phyloP scores from a whole-genome alignment of 2,113 vertebrate species.

The Hydrochoerus hydrochaeris region DNA sequence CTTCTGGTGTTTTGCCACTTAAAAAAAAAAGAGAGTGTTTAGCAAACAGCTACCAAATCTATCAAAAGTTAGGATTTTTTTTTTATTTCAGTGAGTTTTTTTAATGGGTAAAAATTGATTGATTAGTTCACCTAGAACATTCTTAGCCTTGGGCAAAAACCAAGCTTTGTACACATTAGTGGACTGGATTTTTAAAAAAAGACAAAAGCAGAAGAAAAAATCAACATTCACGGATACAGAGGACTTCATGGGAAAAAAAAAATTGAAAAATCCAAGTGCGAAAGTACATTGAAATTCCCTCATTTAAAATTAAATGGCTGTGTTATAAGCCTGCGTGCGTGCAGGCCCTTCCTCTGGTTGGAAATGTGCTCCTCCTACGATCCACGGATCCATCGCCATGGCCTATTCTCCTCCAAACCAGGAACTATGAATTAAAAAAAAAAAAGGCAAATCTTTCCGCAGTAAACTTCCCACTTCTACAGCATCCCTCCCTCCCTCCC shows the following conservation, averaged over 20 bases:
- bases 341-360: conserved; percentile 71
- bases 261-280: conserved; percentile 37
- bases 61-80: conserved; percentile 73
- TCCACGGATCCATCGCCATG: background rate
- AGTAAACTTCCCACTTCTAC: background rate
- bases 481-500: background rate
- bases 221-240: conserved; percentile 69
- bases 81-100: conserved; percentile 61
- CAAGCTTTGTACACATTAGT: conserved; percentile 64
- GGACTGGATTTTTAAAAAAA: conserved; percentile 73
- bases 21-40: conserved; percentile 28
- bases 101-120: conserved; percentile 58
- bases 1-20: conserved; percentile 34
- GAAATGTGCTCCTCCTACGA: conserved; percentile 77
- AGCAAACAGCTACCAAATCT: conserved; percentile 63
- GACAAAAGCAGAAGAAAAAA: conserved; percentile 28
- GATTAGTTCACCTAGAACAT: conserved; percentile 77
- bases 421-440: background rate
- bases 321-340: conserved; percentile 77
- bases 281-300: conserved; percentile 67
- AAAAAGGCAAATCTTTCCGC: background rate
- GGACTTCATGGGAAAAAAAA: conserved; percentile 66
- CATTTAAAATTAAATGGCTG: conserved; percentile 79
- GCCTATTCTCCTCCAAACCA: background rate
- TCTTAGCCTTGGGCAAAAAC: conserved; percentile 65